Base-by-base conservation (phyloP, 2,888 invertebrate genomes). In the Meghimatium bilineatum region DNA sequence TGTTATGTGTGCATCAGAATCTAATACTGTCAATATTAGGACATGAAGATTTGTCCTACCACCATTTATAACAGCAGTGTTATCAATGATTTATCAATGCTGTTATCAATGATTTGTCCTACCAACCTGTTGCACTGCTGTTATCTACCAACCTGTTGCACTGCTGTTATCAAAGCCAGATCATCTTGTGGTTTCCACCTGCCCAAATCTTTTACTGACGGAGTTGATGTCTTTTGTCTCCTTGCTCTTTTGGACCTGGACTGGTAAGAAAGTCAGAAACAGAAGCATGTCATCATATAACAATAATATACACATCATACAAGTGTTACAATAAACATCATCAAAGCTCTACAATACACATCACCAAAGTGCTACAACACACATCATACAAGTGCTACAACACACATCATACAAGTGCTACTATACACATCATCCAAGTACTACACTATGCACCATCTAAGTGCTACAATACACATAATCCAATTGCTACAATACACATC, bases 101-200 rank as follows among this genome's bases (percentile, higher is more conserved):
- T n/a, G n/a, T n/a, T n/a, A n/a, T n/a, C n/a, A n/a, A n/a, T n/a
- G n/a, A n/a, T n/a, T n/a, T n/a, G n/a, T n/a, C n/a, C n/a, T n/a
- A n/a, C n/a, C n/a, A n/a, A n/a, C n/a, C n/a, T n/a, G n/a, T n/a
- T n/a, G n/a, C n/a, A n/a, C n/a, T n/a, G n/a, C n/a, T n/a, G n/a
- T n/a, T n/a, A 44, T 5, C 60, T 63, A n/a, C 80, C 85, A 87
- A 96, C 96, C 95, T 98, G 99, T 91, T 97, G 97, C 6, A 99
- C 97, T 85, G 97, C 98, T 87, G 97, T 96, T 86, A 99, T 97
- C 0, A 99, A 95, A 0, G 97, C 97, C 49, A 99, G 94, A 94
- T 99, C 99, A 95, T 99, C 99, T 36, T 97, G 96, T 1, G 99
- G 98, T 92, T 99, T 98, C 99, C 99, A 99, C 82, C 98, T 95